Conservation (phyloP, 2,888 invertebrate species). For the Chaetoderma sp. region DNA sequence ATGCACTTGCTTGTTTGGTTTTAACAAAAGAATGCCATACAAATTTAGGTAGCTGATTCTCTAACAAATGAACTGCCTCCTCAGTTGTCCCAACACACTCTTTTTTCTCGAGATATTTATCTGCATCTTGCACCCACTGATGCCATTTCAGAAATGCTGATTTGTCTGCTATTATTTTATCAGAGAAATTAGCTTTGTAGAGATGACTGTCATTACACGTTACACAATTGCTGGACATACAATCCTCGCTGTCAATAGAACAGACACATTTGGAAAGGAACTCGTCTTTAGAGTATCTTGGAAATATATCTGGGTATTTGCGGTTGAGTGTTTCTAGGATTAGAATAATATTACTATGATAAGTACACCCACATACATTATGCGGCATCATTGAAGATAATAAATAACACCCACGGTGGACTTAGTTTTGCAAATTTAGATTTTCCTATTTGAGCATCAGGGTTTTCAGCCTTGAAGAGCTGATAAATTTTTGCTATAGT, state of each 20-base stretch:
- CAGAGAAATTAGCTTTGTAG: not conserved
- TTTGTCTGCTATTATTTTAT: not conserved
- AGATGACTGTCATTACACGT: slow-evolving; percentile 2
- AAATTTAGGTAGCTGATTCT: slow-evolving; percentile 3
- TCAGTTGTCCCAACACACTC: not conserved
- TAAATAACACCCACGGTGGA: slow-evolving; percentile 12
- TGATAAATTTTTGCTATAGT: slow-evolving; percentile 6
- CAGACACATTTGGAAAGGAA: slow-evolving; percentile 10
- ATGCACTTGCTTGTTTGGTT: slow-evolving; percentile 10
- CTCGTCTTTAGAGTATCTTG: slow-evolving; percentile 13
- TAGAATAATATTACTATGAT: slow-evolving; percentile 21
- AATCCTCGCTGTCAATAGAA: slow-evolving; percentile 2
- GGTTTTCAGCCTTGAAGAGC: slow-evolving; percentile 8
- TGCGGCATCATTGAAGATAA: slow-evolving; percentile 5
- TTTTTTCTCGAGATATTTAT: slow-evolving; percentile 8
- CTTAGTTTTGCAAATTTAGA: slow-evolving; percentile 18
- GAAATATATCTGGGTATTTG: slow-evolving; percentile 2
- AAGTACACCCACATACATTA: slow-evolving; percentile 18
- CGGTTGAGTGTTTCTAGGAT: slow-evolving; percentile 16
- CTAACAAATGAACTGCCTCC: slow-evolving; percentile 6
- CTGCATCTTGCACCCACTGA: slow-evolving; percentile 11
- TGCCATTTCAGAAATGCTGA: slow-evolving; percentile 3
- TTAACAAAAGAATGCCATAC: slow-evolving; percentile 18
- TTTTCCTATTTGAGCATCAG: slow-evolving; percentile 1
- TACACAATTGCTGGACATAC: slow-evolving; percentile 18